Conservation (phyloP, 2,113 vertebrate genomes). For the Mesoclemmys tuberculata region DNA sequence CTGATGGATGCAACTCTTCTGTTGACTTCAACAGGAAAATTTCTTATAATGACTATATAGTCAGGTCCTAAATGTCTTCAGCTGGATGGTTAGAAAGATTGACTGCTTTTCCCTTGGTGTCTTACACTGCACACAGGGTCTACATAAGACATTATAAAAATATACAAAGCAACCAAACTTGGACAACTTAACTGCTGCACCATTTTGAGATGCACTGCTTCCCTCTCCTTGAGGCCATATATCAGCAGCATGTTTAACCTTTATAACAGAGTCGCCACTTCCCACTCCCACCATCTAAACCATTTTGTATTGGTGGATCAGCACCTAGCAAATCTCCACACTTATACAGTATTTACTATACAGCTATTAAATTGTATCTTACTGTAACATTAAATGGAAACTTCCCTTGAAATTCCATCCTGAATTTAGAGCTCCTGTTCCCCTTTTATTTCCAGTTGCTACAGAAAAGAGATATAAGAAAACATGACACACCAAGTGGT, state of each 20-base stretch:
- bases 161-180: not conserved
- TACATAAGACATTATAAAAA: not conserved
- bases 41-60: not conserved
- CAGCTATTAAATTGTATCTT: not conserved
- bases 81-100: not conserved
- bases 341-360: not conserved
- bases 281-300: not conserved
- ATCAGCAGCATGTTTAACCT: not conserved
- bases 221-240: not conserved
- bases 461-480: not conserved
- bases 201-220: not conserved
- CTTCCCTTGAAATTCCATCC: not conserved
- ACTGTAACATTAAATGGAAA: not conserved
- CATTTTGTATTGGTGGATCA: not conserved
- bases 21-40: slow-evolving; percentile 4
- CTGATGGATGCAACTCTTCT: not conserved
- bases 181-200: not conserved
- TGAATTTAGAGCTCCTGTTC: not conserved
- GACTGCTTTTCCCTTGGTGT: not conserved
- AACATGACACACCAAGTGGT: not conserved
- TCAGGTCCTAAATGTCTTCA: not conserved
- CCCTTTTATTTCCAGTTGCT: not conserved
- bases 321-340: not conserved
- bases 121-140: not conserved
- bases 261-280: not conserved